phyloP scores from a whole-genome alignment of 2,797 vertebrate species.

The Botia kubotai region DNA sequence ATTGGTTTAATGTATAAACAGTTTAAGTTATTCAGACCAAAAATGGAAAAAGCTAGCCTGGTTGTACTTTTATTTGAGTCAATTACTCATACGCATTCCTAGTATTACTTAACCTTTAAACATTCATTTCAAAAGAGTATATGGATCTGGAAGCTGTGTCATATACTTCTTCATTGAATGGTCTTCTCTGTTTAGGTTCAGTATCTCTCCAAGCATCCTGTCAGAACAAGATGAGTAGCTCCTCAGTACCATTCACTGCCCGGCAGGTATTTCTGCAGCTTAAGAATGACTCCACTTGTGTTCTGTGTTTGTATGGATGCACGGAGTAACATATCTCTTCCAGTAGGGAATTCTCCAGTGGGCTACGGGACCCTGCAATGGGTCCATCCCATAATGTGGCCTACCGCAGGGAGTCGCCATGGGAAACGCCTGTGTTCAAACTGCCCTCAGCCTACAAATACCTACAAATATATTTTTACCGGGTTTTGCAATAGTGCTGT shows the following conservation, averaged over 20 bases:
- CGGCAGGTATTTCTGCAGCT: conserved; percentile 70
- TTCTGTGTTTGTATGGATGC: not conserved
- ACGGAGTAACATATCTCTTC: conserved; percentile 37
- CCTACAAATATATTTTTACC: conserved; percentile 44
- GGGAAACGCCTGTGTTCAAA: conserved; percentile 72
- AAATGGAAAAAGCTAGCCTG: no score
- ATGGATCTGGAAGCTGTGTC: not conserved
- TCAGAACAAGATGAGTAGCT: conserved; percentile 62
- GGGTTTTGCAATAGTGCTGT: conserved; percentile 17
- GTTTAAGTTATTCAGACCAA: no score
- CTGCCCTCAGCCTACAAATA: conserved; percentile 67
- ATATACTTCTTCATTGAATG: conserved; percentile 22
- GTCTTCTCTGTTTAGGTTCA: conserved; percentile 61
- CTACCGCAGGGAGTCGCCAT: conserved; percentile 60
- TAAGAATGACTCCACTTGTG: conserved; percentile 38
- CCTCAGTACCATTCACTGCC: conserved; percentile 61
- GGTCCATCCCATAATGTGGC: conserved; percentile 58
- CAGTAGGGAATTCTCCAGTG: conserved; percentile 58
- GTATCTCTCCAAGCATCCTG: conserved; percentile 62
- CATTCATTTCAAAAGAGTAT: not conserved
- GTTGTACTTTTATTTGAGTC: not conserved
- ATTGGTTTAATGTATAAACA: no score
- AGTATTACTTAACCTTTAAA: not conserved
- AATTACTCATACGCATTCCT: not conserved
- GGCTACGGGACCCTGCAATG: conserved; percentile 56